These are phyloP conservation scores for Cheumatopsyche charites DNA, from an alignment of 1,140 invertebrate genomes.

Conservation along the genomic window DNA sequence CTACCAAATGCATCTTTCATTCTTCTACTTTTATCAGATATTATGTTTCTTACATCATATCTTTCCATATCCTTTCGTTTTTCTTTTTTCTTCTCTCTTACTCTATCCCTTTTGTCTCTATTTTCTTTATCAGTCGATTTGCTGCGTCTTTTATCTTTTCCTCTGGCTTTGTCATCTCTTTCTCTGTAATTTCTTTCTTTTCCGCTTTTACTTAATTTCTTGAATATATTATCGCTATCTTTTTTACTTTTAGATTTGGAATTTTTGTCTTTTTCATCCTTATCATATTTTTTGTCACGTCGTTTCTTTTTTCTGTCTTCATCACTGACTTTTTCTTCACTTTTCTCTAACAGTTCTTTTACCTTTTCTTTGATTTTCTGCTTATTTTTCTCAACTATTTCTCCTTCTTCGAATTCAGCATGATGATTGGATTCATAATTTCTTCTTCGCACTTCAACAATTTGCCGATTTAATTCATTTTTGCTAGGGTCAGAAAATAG, in stretches of 20 bases:
- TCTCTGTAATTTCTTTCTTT: conserved; percentile 85
- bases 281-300: conserved; percentile 51
- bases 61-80: conserved; percentile 80
- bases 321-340: conserved; percentile 54
- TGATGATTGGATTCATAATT: conserved; percentile 52
- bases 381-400: conserved; percentile 67
- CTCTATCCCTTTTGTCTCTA: conserved; percentile 52
- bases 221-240: conserved; percentile 66
- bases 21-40: conserved; percentile 71
- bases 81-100: conserved; percentile 65
- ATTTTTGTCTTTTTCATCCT: conserved; percentile 50
- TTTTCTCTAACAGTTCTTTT: conserved; percentile 51
- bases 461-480: conserved; percentile 51
- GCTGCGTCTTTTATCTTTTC: conserved; percentile 50
- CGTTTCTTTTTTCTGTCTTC: conserved; percentile 56
- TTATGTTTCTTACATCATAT: conserved; percentile 80
- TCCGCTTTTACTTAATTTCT: conserved; percentile 78
- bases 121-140: conserved; percentile 56
- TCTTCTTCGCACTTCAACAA: conserved; percentile 55
- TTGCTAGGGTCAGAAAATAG: conserved; percentile 62
- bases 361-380: conserved; percentile 45
- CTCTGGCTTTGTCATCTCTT: conserved; percentile 61
- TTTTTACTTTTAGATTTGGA: conserved; percentile 53
- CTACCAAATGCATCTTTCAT: conserved; percentile 80
- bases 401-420: conserved; percentile 59